phyloP scores from a whole-genome alignment of 2,113 vertebrate species.

The Pygathrix nemaeus region DNA sequence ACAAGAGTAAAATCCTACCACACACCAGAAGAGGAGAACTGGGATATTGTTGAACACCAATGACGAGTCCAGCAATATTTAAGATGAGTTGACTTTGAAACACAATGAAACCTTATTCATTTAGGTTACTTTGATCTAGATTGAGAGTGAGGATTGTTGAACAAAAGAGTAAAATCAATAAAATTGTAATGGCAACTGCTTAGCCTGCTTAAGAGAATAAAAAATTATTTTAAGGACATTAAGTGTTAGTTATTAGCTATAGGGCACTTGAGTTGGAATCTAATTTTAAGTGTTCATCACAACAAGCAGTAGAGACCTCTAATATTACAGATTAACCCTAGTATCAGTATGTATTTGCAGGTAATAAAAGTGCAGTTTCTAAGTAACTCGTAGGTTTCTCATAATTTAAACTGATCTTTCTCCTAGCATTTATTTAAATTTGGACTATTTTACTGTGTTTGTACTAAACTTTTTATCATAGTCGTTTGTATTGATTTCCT shows the following conservation, averaged over 20 bases:
- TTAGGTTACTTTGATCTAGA: neutral
- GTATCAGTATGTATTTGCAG: neutral
- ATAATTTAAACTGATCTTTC: neutral
- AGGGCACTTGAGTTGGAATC: neutral
- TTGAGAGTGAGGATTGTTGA: neutral
- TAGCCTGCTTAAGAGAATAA: neutral
- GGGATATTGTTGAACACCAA: neutral
- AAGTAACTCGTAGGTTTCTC: neutral
- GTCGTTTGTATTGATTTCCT: neutral
- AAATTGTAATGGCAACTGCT: neutral
- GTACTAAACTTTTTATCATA: neutral
- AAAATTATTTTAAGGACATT: neutral
- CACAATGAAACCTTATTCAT: neutral
- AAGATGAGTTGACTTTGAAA: neutral
- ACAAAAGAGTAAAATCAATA: neutral
- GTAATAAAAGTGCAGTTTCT: neutral
- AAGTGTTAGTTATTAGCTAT: neutral
- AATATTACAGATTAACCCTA: neutral
- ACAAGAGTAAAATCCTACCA: neutral
- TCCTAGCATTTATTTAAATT: conserved; percentile 24
- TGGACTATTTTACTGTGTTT: neutral
- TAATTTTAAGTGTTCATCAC: neutral
- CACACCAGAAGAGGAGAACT: rapidly evolving
- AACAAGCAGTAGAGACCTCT: neutral
- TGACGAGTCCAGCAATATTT: neutral